Conservation (phyloP, 2,888 invertebrate genomes). For the Drosophila percnosoma region DNA sequence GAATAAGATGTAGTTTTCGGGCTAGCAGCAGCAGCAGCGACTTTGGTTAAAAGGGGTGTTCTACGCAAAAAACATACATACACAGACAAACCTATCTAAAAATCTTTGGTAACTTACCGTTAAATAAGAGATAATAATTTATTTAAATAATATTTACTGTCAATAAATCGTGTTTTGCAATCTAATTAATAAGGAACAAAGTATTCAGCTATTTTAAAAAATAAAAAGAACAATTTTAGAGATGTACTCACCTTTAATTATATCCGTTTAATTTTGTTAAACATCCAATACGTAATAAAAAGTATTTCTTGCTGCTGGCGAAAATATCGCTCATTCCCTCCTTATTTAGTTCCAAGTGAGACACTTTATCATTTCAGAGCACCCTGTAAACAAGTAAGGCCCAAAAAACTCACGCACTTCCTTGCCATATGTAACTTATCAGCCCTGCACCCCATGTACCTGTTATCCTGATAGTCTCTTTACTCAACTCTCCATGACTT, state of each 20-base stretch:
- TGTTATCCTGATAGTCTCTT: constrained; percentile 22
- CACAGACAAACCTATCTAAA: background rate
- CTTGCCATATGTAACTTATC: constrained; percentile 38
- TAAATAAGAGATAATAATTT: background rate
- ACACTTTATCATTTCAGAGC: constrained; percentile 3
- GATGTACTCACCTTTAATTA: background rate
- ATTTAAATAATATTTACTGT: background rate
- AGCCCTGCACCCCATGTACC: constrained; percentile 16
- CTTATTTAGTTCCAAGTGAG: background rate
- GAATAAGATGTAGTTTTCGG: constrained; percentile 68
- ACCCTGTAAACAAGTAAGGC: constrained; percentile 35
- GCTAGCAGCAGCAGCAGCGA: constrained; percentile 3
- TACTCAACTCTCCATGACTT: constrained; percentile 11
- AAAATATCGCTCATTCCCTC: background rate
- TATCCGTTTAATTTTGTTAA: background rate
- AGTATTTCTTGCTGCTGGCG: background rate
- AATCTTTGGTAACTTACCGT: background rate
- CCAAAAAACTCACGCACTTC: background rate
- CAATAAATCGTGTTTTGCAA: background rate
- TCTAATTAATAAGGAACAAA: background rate
- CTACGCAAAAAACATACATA: background rate
- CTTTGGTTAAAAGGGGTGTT: constrained; percentile 39
- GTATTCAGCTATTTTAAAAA: background rate
- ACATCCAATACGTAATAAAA: background rate
- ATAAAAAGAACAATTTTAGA: background rate